phyloP scores from a whole-genome alignment of 2,888 invertebrate species.

The Prostheceraeus crozeri region DNA sequence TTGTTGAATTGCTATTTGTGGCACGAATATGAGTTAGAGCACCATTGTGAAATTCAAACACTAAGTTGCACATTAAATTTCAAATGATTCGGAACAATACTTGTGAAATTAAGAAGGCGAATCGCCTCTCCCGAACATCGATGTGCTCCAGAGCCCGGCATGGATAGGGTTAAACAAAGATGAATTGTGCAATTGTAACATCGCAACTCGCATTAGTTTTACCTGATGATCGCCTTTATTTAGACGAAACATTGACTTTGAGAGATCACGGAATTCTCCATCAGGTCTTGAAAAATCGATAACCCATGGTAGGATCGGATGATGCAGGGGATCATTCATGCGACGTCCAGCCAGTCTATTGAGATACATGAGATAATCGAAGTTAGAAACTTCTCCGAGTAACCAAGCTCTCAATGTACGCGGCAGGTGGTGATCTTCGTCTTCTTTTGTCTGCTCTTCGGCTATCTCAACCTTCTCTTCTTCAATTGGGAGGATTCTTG shows the following conservation, averaged over 20 bases:
- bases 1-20: too few relatives aligned
- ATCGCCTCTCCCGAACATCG: too few relatives aligned
- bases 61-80: too few relatives aligned
- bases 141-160: too few relatives aligned
- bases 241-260: slow-evolving; percentile 84
- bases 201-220: too few relatives aligned
- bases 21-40: too few relatives aligned
- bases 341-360: slow-evolving; percentile 69
- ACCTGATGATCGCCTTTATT: slow-evolving; percentile 67
- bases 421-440: neutral
- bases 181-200: too few relatives aligned
- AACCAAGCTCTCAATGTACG: slow-evolving; percentile 65
- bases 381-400: slow-evolving; percentile 75
- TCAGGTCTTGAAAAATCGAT: slow-evolving; percentile 77
- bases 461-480: neutral
- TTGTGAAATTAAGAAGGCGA: too few relatives aligned
- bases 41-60: too few relatives aligned
- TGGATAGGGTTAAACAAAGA: too few relatives aligned
- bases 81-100: too few relatives aligned
- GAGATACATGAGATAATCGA: slow-evolving; percentile 80
- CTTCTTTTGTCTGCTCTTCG: neutral
- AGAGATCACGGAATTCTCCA: slow-evolving; percentile 80
- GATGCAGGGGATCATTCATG: slow-evolving; percentile 76
- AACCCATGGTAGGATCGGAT: slow-evolving; percentile 94
- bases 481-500: too few relatives aligned